phyloP scores from a whole-genome alignment of 2,113 vertebrate genomes.

The Pangasianodon hypophthalmus region DNA sequence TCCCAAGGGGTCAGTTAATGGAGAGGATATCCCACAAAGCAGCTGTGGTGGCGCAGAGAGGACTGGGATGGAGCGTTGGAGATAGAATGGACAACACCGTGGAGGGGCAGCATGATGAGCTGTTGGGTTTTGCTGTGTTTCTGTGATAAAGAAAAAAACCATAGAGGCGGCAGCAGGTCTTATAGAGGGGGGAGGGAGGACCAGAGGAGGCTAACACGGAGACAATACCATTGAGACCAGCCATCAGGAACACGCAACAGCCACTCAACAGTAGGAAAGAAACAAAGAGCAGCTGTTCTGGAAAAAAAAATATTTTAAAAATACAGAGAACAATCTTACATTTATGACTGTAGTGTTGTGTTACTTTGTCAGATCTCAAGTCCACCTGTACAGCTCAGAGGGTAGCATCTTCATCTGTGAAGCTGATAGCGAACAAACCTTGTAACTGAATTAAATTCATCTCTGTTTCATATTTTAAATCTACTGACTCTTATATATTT shows the following conservation, averaged over 20 bases:
- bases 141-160: conserved; percentile 47
- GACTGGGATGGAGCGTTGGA: conserved; percentile 31
- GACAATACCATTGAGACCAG: conserved; percentile 27
- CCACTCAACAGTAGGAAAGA: conserved; percentile 1
- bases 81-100: conserved; percentile 24
- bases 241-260: conserved; percentile 15
- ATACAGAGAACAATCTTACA: background rate
- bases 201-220: conserved; percentile 31
- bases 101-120: conserved; percentile 35
- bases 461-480: background rate
- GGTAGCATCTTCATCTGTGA: conserved; percentile 2
- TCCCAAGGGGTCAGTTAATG: conserved; percentile 23
- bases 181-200: conserved; percentile 21
- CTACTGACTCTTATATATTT: background rate
- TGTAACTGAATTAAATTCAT: background rate
- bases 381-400: conserved; percentile 35
- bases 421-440: background rate
- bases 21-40: conserved; percentile 36
- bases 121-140: conserved; percentile 42
- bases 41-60: conserved; percentile 3
- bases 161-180: conserved; percentile 17
- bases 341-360: background rate
- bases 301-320: background rate
- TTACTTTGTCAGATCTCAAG: conserved; percentile 25
- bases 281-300: conserved; percentile 1